These are phyloP conservation scores for Clitarchus hookeri DNA, from an alignment of 2,888 invertebrate species.

Conservation along the genomic window DNA sequence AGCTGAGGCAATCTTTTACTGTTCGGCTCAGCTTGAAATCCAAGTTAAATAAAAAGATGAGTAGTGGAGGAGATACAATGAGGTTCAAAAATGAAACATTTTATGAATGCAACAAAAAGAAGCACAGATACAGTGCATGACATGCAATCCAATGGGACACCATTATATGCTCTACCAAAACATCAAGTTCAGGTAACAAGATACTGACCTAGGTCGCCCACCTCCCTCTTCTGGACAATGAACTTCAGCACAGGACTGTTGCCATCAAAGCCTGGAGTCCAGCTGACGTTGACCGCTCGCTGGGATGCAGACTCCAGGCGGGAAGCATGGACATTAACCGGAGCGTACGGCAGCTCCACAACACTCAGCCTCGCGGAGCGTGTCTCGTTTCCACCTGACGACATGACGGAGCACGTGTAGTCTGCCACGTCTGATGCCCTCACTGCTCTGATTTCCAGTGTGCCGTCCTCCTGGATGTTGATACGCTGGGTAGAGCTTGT, in stretches of 20 bases:
- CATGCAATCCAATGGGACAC: too few relatives aligned
- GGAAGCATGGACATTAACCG: slow-evolving; percentile 80
- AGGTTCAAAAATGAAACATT: too few relatives aligned
- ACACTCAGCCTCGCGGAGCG: slow-evolving; percentile 82
- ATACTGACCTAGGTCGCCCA: slow-evolving; percentile 79
- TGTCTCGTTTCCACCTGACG: slow-evolving; percentile 92
- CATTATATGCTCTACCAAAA: too few relatives aligned
- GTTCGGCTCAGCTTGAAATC: too few relatives aligned
- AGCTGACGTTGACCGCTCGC: slow-evolving; percentile 85
- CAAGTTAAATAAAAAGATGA: too few relatives aligned
- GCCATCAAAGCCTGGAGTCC: slow-evolving; percentile 97
- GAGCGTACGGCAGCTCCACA: slow-evolving; percentile 94
- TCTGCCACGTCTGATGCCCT: slow-evolving; percentile 91
- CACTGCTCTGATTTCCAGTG: slow-evolving; percentile 84
- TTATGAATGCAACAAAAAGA: too few relatives aligned
- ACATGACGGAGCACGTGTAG: slow-evolving; percentile 89
- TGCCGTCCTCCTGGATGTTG: slow-evolving; percentile 78
- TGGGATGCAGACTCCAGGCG: slow-evolving; percentile 62
- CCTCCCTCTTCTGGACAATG: slow-evolving; percentile 87
- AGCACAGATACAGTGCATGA: too few relatives aligned
- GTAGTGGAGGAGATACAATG: too few relatives aligned
- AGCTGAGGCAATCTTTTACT: too few relatives aligned
- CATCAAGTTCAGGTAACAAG: neutral
- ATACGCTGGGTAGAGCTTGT: slow-evolving; percentile 71
- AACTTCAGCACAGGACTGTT: slow-evolving; percentile 93